Conservation (phyloP, 2,888 invertebrate genomes). For the Aspidiotus rigidus region DNA sequence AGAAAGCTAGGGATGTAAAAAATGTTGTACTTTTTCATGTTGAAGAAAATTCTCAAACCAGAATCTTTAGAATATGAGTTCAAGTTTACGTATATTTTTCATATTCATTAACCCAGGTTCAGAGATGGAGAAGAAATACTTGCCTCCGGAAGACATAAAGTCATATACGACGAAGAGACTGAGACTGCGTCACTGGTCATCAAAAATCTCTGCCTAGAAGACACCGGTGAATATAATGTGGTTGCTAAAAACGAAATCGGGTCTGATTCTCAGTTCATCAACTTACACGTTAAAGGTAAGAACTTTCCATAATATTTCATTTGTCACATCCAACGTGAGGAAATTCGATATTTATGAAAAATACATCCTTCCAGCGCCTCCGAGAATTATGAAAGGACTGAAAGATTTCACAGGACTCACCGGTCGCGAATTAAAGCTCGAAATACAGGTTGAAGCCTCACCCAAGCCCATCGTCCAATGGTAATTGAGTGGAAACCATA, state of each 20-base stretch:
- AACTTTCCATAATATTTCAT: not conserved
- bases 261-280: slow-evolving; percentile 62
- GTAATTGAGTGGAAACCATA: slow-evolving; percentile 41
- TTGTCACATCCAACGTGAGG: not conserved
- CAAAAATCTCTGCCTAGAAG: slow-evolving; percentile 69
- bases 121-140: slow-evolving; percentile 69
- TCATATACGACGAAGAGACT: slow-evolving; percentile 80
- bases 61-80: not conserved
- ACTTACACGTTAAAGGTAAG: slow-evolving; percentile 61
- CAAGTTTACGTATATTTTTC: not conserved
- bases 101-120: slow-evolving; percentile 44
- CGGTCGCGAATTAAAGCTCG: slow-evolving; percentile 65
- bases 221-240: slow-evolving; percentile 74
- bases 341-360: not conserved
- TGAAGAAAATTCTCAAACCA: not conserved
- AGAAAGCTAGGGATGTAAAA: no score
- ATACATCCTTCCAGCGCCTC: slow-evolving; percentile 50
- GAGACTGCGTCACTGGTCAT: slow-evolving; percentile 82
- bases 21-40: no score
- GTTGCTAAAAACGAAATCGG: slow-evolving; percentile 76
- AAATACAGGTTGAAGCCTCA: slow-evolving; percentile 71
- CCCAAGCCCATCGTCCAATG: slow-evolving; percentile 73
- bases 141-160: slow-evolving; percentile 67
- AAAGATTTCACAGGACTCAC: slow-evolving; percentile 53
- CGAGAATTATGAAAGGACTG: slow-evolving; percentile 73